Base-by-base conservation (phyloP, 2,113 vertebrate genomes). In the Ameiurus melas region DNA sequence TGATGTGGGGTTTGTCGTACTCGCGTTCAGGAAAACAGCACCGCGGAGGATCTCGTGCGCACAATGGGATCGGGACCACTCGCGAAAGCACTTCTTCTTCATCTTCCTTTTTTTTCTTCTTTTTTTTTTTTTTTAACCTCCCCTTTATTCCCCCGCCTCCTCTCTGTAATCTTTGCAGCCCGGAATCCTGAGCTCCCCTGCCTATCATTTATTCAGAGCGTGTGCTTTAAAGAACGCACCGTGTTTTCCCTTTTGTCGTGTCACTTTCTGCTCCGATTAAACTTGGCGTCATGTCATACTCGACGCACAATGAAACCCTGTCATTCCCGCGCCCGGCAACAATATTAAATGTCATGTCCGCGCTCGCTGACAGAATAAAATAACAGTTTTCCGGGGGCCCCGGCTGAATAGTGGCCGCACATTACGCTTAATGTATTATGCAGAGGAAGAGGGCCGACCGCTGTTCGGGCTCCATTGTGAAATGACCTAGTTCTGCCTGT, bases 361-460 rank as follows among this genome's bases (percentile, higher is more conserved):
- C 95, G 97, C 96, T 95, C 96, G 98, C 97, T 97, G 97, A 95
- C 96, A 96, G 96, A 97, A 95, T 97, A 96, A 97, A 98, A 97
- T 97, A 97, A 95, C 96, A 96, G 97, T 96, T 97, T 97, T 96
- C 92, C 95, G 95, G 96, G 94, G 93, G 92, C 87, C 83, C 51
- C 79, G 94, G 87, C 93, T 84, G 92, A 97, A 96, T 96, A 95
- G 95, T 96, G 96, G 96, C 95, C 96, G 95, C 97, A 96, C 95
- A 97, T 97, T 98, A 97, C 93, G 96, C 96, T 96, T 97, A 97
- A 99, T 98, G 96, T 96, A 99, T 99, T 97, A 99, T 98, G 97
- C 96, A 99, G 96, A 94, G 96, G 95, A 92, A 95, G 95, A 97
- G 96, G 95, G 96, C 95, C 93, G 97, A 96, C 95, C 96, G 97